Percentiles rank a stretch among this genome's conserved stretches.
These are phyloP conservation scores for Cryptomyrus ogoouensis DNA, from an alignment of 2,113 vertebrate genomes.

Conservation along the genomic window DNA sequence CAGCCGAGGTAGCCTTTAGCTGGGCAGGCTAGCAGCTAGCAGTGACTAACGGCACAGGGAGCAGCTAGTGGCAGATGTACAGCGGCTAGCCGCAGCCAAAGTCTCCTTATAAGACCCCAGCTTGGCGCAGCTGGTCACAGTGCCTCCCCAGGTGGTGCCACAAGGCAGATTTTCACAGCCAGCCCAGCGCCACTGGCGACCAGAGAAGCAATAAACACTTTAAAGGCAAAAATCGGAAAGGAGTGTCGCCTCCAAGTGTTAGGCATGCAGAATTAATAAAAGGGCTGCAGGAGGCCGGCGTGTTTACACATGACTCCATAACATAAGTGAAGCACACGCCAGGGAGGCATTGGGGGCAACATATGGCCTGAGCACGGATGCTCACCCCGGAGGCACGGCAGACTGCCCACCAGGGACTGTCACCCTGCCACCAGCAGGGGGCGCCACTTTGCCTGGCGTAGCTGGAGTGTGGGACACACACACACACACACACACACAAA, in stretches of 20 bases:
- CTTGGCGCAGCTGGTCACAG: background rate
- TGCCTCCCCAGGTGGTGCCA: background rate
- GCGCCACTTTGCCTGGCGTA: background rate
- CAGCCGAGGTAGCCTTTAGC: background rate
- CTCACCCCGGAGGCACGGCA: slow-evolving; percentile 58
- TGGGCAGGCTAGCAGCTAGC: background rate
- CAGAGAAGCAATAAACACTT: slow-evolving; percentile 70
- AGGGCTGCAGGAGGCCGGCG: slow-evolving; percentile 54
- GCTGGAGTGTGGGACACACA: background rate
- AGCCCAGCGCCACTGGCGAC: slow-evolving; percentile 47
- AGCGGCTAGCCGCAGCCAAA: background rate
- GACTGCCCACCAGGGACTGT: slow-evolving; percentile 57
- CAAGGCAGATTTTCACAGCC: slow-evolving; percentile 34
- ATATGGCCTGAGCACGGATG: slow-evolving; percentile 61
- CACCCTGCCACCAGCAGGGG: slow-evolving; percentile 39
- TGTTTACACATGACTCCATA: slow-evolving; percentile 64
- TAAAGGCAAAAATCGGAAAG: slow-evolving; percentile 67
- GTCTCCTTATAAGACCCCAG: background rate
- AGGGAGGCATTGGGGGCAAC: slow-evolving; percentile 54
- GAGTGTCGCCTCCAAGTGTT: slow-evolving; percentile 54
- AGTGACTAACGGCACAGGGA: background rate
- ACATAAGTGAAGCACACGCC: slow-evolving; percentile 57
- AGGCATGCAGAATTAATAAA: slow-evolving; percentile 61
- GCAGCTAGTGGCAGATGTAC: background rate
- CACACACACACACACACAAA: background rate